These are phyloP conservation scores for Petrolisthes cinctipes DNA, from an alignment of 2,888 invertebrate species.

Conservation along the genomic window DNA sequence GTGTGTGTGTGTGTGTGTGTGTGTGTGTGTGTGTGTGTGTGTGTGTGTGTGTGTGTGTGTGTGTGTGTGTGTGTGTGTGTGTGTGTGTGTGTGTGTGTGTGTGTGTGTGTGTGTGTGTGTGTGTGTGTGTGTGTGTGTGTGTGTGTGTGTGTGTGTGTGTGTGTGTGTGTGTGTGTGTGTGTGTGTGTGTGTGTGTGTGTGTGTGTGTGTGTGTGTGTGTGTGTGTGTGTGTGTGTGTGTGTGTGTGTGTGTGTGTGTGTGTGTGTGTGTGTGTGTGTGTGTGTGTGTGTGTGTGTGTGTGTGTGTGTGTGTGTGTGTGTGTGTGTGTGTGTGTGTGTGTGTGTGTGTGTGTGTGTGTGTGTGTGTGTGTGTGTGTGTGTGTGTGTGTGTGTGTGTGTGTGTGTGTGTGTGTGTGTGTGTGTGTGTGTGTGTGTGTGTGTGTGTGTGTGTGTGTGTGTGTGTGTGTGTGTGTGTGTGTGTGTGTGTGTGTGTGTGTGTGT, in stretches of 20 bases:
- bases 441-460: slow-evolving; percentile 21
- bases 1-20: no score
- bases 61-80: no score
- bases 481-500: slow-evolving; percentile 22
- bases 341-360: slow-evolving; percentile 22
- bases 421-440: slow-evolving; percentile 20
- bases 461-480: slow-evolving; percentile 19
- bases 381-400: slow-evolving; percentile 17
- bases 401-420: slow-evolving; percentile 17
- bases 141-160: background rate
- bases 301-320: slow-evolving; percentile 6
- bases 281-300: slow-evolving; percentile 17
- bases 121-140: background rate
- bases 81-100: background rate
- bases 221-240: slow-evolving; percentile 17
- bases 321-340: slow-evolving; percentile 22
- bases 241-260: slow-evolving; percentile 20
- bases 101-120: background rate
- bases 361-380: slow-evolving; percentile 14
- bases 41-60: no score
- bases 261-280: slow-evolving; percentile 11
- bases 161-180: background rate
- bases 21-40: no score
- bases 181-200: background rate
- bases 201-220: background rate